Evolutionary conservation across 1,140 invertebrate species (phyloP), one percentile per base, ranked within the genome.

Genomic region (Drosophila azteca): DNA sequence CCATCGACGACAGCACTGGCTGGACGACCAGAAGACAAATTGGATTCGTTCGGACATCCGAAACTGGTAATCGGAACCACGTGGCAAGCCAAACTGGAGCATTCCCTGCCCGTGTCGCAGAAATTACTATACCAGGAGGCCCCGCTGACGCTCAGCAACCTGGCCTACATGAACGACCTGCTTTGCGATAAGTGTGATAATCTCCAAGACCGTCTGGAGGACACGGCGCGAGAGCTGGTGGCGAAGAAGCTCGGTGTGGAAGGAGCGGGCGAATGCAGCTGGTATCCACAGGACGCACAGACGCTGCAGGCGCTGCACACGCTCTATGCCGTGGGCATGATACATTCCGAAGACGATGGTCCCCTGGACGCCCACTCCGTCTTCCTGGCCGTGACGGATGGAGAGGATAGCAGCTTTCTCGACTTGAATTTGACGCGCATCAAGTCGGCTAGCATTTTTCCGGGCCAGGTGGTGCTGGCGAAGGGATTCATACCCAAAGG

Each of bases 401-500:
- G 93, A 13, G 91, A 82, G 31, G 90, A 70, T 4, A 78, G 77
- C 50, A 78, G 92, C 79, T 89, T 88, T 8, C 92, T 95, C 2
- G 79, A 90, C 8, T 72, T 96, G 8, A 94, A 96, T 85, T 92
- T 96, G 4, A 93, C 91, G 26, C 93, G 94, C 57, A 75, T 96
- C 7, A 93, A 94, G 35, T 93, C 95, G 45, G 97, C 95, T 79
- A 95, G 95, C 0, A 88, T 98, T 9, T 98, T 97, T 90, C 96
- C 97, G 3, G 97, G 97, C 1, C 97, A 98, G 93, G 94, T 97
- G 20, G 94, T 97, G 8, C 94, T 95, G 2, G 93, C 96, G 35
- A 93, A 94, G 46, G 96, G 96, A 1, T 92, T 93, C 1, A 96
- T 96, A 91, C 94, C 94, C 2, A 93, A 94, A 3, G 95, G 95